Evolutionary conservation across 2,888 invertebrate genomes (phyloP).

Genomic region (Diaphora mendica): DNA sequence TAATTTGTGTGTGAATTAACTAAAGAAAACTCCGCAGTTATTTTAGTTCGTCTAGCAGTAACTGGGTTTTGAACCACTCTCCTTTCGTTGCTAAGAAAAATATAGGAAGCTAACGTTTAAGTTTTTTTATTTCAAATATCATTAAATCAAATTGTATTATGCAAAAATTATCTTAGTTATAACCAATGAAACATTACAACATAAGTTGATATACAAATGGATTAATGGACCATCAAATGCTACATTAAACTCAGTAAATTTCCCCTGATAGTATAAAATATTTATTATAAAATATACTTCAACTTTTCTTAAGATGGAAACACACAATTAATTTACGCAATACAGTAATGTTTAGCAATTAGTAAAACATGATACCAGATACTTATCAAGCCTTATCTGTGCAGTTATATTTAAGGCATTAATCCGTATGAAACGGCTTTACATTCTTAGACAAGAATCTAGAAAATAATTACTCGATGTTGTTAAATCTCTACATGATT

Average conservation of each 20-base stretch:
- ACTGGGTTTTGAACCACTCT: too few relatives aligned
- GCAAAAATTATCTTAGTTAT: neutral
- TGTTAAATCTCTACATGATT: constrained; percentile 16
- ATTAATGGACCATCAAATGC: neutral
- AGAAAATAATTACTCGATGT: constrained; percentile 36
- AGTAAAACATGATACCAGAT: constrained; percentile 8
- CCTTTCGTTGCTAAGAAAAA: too few relatives aligned
- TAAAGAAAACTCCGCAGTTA: too few relatives aligned
- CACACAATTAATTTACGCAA: constrained; percentile 11
- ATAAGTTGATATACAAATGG: neutral
- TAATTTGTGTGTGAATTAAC: too few relatives aligned
- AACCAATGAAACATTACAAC: neutral
- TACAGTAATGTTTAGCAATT: constrained; percentile 9
- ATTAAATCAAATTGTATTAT: neutral
- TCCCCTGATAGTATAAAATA: neutral
- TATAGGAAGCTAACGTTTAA: too few relatives aligned
- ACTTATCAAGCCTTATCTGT: constrained; percentile 13
- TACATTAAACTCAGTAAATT: neutral
- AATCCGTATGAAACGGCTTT: constrained; percentile 37
- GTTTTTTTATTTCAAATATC: neutral
- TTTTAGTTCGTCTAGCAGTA: too few relatives aligned
- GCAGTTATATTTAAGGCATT: constrained; percentile 28
- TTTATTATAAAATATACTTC: neutral
- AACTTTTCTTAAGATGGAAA: neutral
- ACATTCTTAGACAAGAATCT: constrained; percentile 41